These are phyloP conservation scores for Heteractis magnifica DNA, from an alignment of 92 coral and sea anemone genomes.

Conservation along the genomic window DNA sequence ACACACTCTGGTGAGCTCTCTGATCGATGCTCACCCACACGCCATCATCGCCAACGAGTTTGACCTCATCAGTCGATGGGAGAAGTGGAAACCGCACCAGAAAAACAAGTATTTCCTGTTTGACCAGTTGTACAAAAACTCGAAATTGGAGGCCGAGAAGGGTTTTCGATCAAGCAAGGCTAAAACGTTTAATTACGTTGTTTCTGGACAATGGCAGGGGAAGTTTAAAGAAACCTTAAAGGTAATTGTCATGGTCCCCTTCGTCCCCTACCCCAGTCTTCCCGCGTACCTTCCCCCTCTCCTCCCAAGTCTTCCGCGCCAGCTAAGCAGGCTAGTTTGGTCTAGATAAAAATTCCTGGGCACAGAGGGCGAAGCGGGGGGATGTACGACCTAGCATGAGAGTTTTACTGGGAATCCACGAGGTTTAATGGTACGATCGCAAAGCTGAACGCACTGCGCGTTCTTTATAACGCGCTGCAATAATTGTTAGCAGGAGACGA, in stretches of 20 bases:
- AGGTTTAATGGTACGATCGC: too few species aligned
- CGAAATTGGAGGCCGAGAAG: constrained; percentile 46
- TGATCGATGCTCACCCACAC: constrained; percentile 96
- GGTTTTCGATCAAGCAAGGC: constrained; percentile 60
- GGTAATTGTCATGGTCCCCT: constrained; percentile 28
- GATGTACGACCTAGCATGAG: too few species aligned
- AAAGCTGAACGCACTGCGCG: too few species aligned
- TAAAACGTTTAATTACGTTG: constrained; percentile 55
- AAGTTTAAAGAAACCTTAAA: constrained; percentile 55
- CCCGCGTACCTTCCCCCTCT: too few species aligned
- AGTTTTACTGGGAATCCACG: too few species aligned
- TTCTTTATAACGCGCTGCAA: too few species aligned
- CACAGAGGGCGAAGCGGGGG: too few species aligned
- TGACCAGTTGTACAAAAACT: constrained; percentile 80
- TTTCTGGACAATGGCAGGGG: constrained; percentile 93
- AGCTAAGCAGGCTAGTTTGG: too few species aligned
- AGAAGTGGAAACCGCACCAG: constrained; percentile 62
- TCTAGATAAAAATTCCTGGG: too few species aligned
- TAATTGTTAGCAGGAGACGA: too few species aligned
- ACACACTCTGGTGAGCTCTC: constrained; percentile 88
- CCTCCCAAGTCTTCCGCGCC: too few species aligned
- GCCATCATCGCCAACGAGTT: constrained; percentile 87
- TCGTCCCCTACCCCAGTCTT: too few species aligned
- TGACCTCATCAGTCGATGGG: constrained; percentile 76
- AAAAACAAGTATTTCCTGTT: constrained; percentile 84